Evolutionary conservation across 2,888 invertebrate species (phyloP).

Genomic region (Drosophila mettleri): DNA sequence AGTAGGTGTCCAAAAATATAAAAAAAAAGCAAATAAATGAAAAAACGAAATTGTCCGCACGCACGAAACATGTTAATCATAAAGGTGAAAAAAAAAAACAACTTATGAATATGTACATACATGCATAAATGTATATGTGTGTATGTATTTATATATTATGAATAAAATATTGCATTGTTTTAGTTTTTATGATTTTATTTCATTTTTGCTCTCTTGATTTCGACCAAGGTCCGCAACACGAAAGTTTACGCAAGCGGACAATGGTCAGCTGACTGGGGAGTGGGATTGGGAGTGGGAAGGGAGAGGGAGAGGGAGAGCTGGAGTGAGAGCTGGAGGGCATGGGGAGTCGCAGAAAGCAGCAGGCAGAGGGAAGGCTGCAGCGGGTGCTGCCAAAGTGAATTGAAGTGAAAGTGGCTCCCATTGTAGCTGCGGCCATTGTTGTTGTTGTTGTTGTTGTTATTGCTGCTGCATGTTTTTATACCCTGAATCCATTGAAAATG

Average conservation of each 20-base stretch:
- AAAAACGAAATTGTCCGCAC: constrained; percentile 44
- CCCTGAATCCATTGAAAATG: constrained; percentile 50
- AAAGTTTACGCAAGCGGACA: constrained; percentile 71
- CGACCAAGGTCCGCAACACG: constrained; percentile 45
- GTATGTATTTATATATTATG: constrained; percentile 15
- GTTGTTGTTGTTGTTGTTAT: constrained; percentile 36
- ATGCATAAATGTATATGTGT: background rate
- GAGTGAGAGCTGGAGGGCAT: background rate
- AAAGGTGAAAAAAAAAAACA: constrained; percentile 17
- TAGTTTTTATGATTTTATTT: constrained; percentile 36
- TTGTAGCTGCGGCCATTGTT: constrained; percentile 43
- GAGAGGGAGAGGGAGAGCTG: background rate
- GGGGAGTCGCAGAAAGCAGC: background rate
- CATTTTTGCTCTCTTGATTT: constrained; percentile 11
- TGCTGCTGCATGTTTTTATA: constrained; percentile 38
- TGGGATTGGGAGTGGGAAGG: background rate
- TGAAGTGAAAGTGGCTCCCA: constrained; percentile 67
- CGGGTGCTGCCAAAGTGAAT: constrained; percentile 56
- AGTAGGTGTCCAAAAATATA: background rate
- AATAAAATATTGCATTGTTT: constrained; percentile 33
- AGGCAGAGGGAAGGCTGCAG: background rate
- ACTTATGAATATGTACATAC: background rate
- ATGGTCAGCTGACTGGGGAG: constrained; percentile 33
- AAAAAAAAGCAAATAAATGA: background rate
- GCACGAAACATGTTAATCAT: constrained; percentile 62